Evolutionary conservation across 2,113 vertebrate species (phyloP).

Genomic region (Pycnonotus jocosus): DNA sequence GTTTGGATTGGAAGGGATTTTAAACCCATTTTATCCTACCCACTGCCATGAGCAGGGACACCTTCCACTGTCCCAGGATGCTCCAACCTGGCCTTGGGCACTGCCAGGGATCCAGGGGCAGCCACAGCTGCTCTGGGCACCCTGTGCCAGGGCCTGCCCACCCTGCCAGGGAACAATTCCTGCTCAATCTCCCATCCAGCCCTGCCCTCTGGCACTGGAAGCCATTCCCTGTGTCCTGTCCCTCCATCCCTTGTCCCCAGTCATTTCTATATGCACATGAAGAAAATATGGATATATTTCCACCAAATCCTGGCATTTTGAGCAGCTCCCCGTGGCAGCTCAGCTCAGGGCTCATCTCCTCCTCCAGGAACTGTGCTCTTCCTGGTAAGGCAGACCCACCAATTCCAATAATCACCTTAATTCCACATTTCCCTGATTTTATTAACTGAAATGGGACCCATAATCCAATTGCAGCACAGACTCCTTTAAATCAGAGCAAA

Average conservation of each 20-base stretch:
- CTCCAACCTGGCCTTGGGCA: too few species aligned
- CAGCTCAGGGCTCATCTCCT: background rate
- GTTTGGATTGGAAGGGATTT: background rate
- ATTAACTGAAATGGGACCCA: background rate
- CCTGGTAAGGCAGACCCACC: background rate
- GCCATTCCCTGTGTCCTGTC: too few species aligned
- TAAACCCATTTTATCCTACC: accelerated
- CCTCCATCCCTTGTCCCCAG: too few species aligned
- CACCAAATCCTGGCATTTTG: background rate
- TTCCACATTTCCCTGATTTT: background rate
- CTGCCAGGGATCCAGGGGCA: too few species aligned
- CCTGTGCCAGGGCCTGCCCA: too few species aligned
- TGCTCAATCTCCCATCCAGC: too few species aligned
- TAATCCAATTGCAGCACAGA: background rate
- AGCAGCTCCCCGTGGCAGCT: background rate
- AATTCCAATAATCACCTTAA: background rate
- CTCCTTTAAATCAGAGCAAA: background rate
- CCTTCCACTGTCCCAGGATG: too few species aligned
- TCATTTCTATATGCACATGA: background rate
- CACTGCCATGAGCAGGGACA: too few species aligned
- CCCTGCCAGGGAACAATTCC: too few species aligned
- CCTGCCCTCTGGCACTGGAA: too few species aligned
- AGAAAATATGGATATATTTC: background rate
- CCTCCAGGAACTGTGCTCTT: background rate
- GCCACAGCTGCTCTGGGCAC: too few species aligned